A percentile compares a stretch with the other conserved stretches of the same genome.
These are phyloP conservation scores for Lithobates sylvaticus DNA, from an alignment of 2,797 vertebrate species.

Conservation along the genomic window DNA sequence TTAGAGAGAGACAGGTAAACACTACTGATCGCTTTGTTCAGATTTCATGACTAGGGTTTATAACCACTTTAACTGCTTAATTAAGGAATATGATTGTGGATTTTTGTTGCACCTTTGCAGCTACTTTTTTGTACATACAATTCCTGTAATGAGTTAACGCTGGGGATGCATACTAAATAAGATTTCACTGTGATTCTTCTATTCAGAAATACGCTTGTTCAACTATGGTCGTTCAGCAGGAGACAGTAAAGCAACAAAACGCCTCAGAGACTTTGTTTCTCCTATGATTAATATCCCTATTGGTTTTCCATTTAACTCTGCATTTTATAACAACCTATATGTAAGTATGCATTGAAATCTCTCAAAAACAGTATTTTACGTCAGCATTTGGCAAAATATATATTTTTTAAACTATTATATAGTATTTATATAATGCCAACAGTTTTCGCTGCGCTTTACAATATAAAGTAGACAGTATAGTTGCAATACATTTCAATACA, in stretches of 20 bases:
- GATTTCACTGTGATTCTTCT: neutral
- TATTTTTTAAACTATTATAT: too few relatives aligned
- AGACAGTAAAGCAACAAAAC: neutral
- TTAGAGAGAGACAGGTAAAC: too few relatives aligned
- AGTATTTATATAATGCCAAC: too few relatives aligned
- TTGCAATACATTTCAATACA: too few relatives aligned
- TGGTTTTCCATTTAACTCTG: conserved; percentile 58
- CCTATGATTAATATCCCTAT: conserved; percentile 50
- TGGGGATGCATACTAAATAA: too few relatives aligned
- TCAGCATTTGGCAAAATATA: too few relatives aligned
- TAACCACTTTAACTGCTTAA: too few relatives aligned
- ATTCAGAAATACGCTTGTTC: neutral
- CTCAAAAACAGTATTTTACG: too few relatives aligned
- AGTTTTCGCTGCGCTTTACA: too few relatives aligned
- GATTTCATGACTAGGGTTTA: too few relatives aligned
- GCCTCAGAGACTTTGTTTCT: conserved; percentile 34
- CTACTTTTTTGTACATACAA: neutral
- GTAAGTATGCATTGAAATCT: conserved; percentile 34
- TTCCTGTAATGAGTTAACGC: neutral
- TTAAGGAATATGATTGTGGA: neutral
- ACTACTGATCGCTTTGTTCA: too few relatives aligned
- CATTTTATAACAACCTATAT: conserved; percentile 57
- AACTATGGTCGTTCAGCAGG: neutral
- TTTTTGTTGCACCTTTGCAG: neutral
- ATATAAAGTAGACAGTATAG: too few relatives aligned